Percentiles rank a stretch among this genome's conserved stretches.
Conservation (phyloP, 2,113 vertebrate genomes). For the Bothrops jararaca region DNA sequence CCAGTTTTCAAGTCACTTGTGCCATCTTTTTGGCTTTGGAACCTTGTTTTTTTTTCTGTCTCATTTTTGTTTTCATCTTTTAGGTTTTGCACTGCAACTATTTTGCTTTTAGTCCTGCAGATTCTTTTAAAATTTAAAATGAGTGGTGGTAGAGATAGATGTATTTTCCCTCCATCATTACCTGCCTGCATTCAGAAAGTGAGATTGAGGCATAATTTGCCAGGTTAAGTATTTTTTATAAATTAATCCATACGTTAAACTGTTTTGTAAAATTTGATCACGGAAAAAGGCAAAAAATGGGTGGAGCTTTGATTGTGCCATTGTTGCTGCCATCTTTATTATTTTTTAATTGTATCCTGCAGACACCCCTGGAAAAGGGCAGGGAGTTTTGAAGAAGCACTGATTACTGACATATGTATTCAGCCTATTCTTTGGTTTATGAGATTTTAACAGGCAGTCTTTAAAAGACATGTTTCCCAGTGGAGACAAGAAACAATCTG, state of each 20-base stretch:
- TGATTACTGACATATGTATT: background rate
- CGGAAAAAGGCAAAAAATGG: background rate
- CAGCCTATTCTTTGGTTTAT: background rate
- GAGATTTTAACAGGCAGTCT: background rate
- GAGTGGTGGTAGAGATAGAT: background rate
- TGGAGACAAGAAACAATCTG: background rate
- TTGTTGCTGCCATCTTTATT: background rate
- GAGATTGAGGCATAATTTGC: background rate
- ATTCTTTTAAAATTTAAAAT: background rate
- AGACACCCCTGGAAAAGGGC: background rate
- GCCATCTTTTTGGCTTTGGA: background rate
- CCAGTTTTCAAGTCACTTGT: background rate
- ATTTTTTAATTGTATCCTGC: background rate
- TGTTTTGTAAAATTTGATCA: background rate
- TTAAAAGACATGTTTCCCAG: background rate
- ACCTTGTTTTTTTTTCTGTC: background rate
- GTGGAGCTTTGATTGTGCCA: background rate
- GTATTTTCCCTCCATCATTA: background rate
- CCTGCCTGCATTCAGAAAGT: background rate
- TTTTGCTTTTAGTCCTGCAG: background rate
- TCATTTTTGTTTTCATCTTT: background rate
- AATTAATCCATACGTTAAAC: background rate
- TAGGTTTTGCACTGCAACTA: background rate
- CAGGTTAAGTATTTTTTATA: background rate
- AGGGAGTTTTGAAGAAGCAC: background rate